Evolutionary conservation across 1,140 invertebrate genomes (phyloP).

Genomic region (Drosophila setifemur): DNA sequence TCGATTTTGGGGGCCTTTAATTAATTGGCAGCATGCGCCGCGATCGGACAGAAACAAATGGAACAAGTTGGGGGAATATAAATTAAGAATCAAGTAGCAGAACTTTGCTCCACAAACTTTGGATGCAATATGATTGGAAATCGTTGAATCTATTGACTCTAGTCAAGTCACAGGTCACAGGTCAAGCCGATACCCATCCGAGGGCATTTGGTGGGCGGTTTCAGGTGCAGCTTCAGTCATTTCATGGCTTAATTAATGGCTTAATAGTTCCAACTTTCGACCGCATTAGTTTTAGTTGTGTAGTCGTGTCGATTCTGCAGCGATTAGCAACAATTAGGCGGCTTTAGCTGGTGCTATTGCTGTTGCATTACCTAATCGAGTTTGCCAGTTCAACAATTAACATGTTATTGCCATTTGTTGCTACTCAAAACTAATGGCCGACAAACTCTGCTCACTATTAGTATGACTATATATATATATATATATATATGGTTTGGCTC

Average conservation of each 20-base stretch:
- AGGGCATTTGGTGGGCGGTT: conserved; percentile 55
- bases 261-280: conserved; percentile 35
- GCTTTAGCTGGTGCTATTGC: no score
- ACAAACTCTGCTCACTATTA: conserved; percentile 22
- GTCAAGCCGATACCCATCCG: conserved; percentile 28
- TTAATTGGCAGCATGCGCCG: conserved; percentile 72
- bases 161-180: conserved; percentile 13
- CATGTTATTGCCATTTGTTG: conserved; percentile 66
- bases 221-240: conserved; percentile 25
- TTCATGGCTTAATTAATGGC: conserved; percentile 69
- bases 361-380: conserved; percentile 72
- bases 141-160: background rate
- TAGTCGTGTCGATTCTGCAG: conserved; percentile 65
- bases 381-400: conserved; percentile 53
- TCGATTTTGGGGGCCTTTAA: conserved; percentile 46
- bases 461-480: background rate
- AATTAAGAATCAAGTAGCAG: background rate
- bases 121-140: background rate
- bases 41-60: conserved; percentile 4
- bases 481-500: no score
- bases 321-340: conserved; percentile 76
- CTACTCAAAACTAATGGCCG: conserved; percentile 57
- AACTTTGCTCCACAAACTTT: conserved; percentile 1
- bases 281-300: conserved; percentile 29
- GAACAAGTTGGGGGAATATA: background rate